Conservation (phyloP, 2,797 vertebrate species). For the Molossus molossus region DNA sequence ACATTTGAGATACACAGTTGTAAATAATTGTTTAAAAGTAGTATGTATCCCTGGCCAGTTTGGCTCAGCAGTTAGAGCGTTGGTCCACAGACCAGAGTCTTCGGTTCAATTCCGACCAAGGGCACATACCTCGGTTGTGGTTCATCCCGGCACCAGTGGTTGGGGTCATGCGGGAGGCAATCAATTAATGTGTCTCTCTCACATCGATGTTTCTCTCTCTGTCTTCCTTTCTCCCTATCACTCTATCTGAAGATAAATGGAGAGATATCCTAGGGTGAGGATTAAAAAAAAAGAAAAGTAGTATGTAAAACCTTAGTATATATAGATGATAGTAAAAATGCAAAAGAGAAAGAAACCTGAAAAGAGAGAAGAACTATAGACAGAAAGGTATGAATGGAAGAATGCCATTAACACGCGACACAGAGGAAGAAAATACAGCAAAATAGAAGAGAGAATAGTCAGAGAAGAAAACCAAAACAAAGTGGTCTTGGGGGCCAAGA, state of each 20-base stretch:
- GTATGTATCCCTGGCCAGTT: not conserved
- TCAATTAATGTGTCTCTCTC: no score
- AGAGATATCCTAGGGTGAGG: no score
- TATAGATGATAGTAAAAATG: not conserved
- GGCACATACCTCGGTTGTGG: no score
- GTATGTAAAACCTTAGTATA: not conserved
- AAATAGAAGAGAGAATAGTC: not conserved
- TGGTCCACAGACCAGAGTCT: no score
- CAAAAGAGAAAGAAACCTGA: not conserved
- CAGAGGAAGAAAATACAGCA: not conserved
- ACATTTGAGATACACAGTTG: not conserved
- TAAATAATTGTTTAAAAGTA: conserved; percentile 25
- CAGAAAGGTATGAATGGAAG: not conserved
- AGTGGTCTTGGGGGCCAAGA: not conserved
- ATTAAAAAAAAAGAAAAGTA: not conserved
- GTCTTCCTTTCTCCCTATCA: no score
- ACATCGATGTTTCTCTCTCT: no score
- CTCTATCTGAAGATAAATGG: no score
- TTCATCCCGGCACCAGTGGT: no score
- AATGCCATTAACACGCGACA: not conserved
- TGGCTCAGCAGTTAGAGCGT: no score
- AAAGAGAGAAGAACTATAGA: not conserved
- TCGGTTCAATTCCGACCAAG: no score
- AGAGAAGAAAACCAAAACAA: not conserved
- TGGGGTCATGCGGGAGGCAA: no score